These are phyloP conservation scores for Scophthalmus maximus DNA, from an alignment of 2,113 vertebrate genomes.

Conservation along the genomic window DNA sequence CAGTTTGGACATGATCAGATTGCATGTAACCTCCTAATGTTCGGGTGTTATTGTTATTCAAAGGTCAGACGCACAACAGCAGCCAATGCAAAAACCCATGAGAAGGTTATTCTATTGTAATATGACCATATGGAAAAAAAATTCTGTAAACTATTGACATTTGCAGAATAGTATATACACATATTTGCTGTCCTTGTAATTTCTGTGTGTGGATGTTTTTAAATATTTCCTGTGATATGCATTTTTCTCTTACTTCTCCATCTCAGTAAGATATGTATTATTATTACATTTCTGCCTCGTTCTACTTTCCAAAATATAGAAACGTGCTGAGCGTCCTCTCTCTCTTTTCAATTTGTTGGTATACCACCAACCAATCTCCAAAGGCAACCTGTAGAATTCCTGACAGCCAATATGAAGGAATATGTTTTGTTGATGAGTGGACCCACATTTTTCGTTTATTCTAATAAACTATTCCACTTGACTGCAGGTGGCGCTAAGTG, in stretches of 20 bases:
- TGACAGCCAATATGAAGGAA: too few species aligned
- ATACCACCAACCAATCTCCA: too few species aligned
- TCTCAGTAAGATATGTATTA: too few species aligned
- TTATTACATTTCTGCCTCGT: too few species aligned
- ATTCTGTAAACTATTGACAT: slow-evolving; percentile 9
- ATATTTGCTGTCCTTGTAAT: background rate
- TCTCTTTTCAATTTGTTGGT: too few species aligned
- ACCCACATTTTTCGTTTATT: too few species aligned
- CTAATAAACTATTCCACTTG: too few species aligned
- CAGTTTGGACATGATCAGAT: slow-evolving; percentile 47
- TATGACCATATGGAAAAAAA: background rate
- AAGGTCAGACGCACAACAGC: slow-evolving; percentile 57
- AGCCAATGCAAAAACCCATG: slow-evolving; percentile 34
- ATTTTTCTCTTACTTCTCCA: background rate
- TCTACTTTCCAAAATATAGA: too few species aligned
- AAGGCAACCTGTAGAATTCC: too few species aligned
- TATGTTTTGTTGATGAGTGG: too few species aligned
- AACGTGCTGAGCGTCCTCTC: too few species aligned
- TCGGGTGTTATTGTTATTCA: slow-evolving; percentile 53
- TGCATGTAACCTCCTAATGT: slow-evolving; percentile 43
- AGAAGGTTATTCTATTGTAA: slow-evolving; percentile 26
- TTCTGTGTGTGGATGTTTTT: background rate
- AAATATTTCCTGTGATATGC: background rate
- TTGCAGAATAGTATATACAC: background rate
- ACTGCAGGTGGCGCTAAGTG: too few species aligned